phyloP scores from a whole-genome alignment of 2,797 vertebrate species.

The Propithecus deckenii region DNA sequence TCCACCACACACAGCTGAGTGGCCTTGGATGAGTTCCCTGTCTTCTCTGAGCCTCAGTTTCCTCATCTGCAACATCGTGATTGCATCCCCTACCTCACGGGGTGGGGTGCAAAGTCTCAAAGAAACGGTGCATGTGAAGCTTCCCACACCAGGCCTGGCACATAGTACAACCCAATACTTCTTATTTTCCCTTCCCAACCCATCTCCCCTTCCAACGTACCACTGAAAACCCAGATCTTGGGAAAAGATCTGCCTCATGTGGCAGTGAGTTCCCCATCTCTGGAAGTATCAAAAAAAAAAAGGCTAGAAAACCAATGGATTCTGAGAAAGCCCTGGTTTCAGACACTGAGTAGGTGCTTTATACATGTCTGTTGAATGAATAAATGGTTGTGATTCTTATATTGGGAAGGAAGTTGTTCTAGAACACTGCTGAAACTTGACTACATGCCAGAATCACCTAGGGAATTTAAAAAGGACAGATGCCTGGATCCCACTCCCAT shows the following conservation, averaged over 20 bases:
- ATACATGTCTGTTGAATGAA: not conserved
- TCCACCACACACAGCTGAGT: not conserved
- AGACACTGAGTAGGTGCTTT: not conserved
- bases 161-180: fast-evolving
- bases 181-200: not conserved
- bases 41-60: not conserved
- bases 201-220: not conserved
- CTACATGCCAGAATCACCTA: not conserved
- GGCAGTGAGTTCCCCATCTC: not conserved
- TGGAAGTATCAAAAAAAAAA: not conserved
- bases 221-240: not conserved
- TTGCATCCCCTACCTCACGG: not conserved
- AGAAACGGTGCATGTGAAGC: fast-evolving
- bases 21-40: not conserved
- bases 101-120: not conserved
- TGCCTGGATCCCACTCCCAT: not conserved
- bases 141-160: not conserved
- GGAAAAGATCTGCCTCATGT: not conserved
- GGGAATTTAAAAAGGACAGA: not conserved
- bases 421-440: not conserved
- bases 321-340: not conserved
- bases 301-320: not conserved
- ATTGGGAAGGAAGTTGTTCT: not conserved
- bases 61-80: not conserved
- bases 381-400: not conserved